Percentiles rank a stretch among this genome's conserved stretches.
Evolutionary conservation across 2,797 vertebrate genomes (phyloP).

Genomic region (Enteromius mattozi): DNA sequence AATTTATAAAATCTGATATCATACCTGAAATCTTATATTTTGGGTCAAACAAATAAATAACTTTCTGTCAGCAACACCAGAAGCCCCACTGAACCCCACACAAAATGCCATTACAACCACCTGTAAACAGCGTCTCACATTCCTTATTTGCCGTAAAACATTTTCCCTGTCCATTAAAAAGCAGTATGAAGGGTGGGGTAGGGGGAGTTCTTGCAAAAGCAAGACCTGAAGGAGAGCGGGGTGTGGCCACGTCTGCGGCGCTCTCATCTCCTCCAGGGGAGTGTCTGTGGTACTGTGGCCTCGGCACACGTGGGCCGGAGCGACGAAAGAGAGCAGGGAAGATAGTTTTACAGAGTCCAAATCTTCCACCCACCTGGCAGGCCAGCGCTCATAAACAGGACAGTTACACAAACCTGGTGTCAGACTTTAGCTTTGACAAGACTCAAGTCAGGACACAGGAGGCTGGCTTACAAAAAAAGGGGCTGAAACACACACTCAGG

Average conservation of each 20-base stretch:
- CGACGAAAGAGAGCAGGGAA: constrained; percentile 50
- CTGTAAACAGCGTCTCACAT: neutral
- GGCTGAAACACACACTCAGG: constrained; percentile 37
- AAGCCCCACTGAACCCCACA: neutral
- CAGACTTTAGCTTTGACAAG: constrained; percentile 39
- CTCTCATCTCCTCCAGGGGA: constrained; percentile 35
- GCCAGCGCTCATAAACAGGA: constrained; percentile 76
- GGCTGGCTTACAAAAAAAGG: constrained; percentile 69
- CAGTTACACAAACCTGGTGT: constrained; percentile 61
- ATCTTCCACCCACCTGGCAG: constrained; percentile 79
- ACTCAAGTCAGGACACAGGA: constrained; percentile 68
- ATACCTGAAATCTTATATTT: neutral
- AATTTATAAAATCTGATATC: neutral
- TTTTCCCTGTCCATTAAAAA: neutral
- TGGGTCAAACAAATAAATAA: neutral
- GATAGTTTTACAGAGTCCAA: constrained; percentile 51
- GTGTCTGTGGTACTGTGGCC: constrained; percentile 64
- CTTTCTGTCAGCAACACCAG: neutral
- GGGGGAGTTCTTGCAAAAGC: constrained; percentile 2
- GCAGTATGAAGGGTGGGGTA: neutral
- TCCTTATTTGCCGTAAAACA: constrained; percentile 18
- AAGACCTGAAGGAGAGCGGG: constrained; percentile 23
- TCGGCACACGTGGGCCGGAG: constrained; percentile 34
- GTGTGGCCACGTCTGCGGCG: constrained; percentile 15
- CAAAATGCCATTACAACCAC: neutral